Evolutionary conservation across 2,797 vertebrate genomes (phyloP).

Genomic region (Momotus momota): DNA sequence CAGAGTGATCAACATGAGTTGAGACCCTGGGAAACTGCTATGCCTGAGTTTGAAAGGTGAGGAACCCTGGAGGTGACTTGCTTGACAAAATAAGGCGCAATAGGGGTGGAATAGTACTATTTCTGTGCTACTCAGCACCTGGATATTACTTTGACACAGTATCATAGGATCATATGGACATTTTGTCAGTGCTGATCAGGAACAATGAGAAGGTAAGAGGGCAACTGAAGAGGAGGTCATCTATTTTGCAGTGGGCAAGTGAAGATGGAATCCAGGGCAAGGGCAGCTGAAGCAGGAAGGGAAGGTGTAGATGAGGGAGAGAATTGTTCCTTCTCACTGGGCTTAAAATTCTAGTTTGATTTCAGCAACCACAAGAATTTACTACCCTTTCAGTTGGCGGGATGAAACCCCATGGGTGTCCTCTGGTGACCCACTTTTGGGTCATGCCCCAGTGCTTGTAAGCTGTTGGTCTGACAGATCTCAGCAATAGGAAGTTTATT

Average conservation of each 20-base stretch:
- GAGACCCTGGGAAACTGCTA: rapidly evolving
- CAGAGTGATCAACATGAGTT: neutral
- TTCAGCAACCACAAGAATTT: constrained; percentile 57
- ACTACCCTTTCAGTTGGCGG: constrained; percentile 50
- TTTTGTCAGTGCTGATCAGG: neutral
- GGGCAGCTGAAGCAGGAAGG: neutral
- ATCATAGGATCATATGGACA: neutral
- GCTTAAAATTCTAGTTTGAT: constrained; percentile 60
- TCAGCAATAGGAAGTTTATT: constrained; percentile 80
- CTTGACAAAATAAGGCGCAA: neutral
- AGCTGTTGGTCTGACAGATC: constrained; percentile 63
- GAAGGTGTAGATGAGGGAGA: constrained; percentile 21
- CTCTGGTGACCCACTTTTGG: constrained; percentile 67
- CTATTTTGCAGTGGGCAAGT: neutral
- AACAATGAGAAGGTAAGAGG: neutral
- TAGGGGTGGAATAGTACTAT: neutral
- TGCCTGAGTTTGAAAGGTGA: neutral
- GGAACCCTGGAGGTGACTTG: neutral
- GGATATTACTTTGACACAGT: neutral
- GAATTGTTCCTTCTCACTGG: constrained; percentile 23
- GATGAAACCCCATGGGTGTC: constrained; percentile 59
- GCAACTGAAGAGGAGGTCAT: neutral
- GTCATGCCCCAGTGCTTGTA: constrained; percentile 49
- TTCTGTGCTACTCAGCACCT: neutral
- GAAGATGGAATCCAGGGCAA: neutral